These are phyloP conservation scores for Cricetomys ansorgei DNA, from an alignment of 2,113 vertebrate genomes.

Conservation along the genomic window DNA sequence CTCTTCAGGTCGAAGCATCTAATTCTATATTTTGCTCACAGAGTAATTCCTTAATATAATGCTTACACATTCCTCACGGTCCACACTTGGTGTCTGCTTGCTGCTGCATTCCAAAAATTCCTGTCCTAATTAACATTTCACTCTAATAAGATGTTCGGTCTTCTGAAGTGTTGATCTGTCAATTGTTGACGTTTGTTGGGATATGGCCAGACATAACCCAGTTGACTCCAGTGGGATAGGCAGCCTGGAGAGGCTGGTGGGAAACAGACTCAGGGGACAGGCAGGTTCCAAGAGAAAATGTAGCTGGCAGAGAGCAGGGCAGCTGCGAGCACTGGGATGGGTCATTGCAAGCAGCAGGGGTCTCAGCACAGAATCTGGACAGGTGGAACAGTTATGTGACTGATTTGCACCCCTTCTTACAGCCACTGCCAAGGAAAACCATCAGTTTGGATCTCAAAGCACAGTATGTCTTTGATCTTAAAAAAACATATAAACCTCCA, in stretches of 20 bases:
- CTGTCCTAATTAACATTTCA: conserved; percentile 71
- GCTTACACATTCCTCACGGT: conserved; percentile 50
- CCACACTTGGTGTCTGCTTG: conserved; percentile 40
- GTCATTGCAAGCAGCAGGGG: not conserved
- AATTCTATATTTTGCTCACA: conserved; percentile 29
- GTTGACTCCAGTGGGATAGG: not conserved
- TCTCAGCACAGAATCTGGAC: not conserved
- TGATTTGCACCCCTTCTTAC: not conserved
- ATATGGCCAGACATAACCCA: conserved; percentile 40
- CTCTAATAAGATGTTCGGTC: conserved; percentile 62
- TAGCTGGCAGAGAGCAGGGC: not conserved
- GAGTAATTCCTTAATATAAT: conserved; percentile 25
- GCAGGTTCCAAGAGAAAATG: conserved; percentile 25
- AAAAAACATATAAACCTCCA: not conserved
- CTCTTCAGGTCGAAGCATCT: not conserved
- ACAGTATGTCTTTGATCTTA: not conserved
- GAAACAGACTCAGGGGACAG: not conserved
- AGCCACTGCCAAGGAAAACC: not conserved
- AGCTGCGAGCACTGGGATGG: not conserved
- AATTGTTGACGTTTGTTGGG: conserved; percentile 66
- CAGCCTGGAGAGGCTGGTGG: not conserved
- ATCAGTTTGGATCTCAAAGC: not conserved
- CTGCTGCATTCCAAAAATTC: conserved; percentile 71
- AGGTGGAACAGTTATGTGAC: not conserved
- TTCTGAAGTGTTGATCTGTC: conserved; percentile 56